These are phyloP conservation scores for Yponomeuta malinellus DNA, from an alignment of 2,888 invertebrate species.

Conservation along the genomic window DNA sequence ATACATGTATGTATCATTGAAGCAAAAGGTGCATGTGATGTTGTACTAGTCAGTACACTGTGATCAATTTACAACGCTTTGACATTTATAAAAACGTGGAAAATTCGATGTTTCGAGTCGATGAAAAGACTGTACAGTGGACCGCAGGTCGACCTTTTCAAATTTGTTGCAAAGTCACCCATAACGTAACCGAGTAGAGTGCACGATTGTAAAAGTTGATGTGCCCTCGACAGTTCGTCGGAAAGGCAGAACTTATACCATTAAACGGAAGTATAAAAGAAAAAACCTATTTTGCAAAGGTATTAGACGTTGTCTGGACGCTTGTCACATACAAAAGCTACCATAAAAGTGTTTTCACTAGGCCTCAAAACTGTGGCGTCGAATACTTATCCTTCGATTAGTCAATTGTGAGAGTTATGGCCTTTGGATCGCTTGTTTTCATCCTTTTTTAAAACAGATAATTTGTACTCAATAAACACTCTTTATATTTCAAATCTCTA, in stretches of 20 bases:
- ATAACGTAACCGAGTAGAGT: no score
- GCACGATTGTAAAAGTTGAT: background rate
- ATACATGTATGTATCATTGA: no score
- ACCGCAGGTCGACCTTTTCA: no score
- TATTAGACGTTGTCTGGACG: background rate
- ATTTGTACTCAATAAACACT: background rate
- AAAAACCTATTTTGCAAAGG: background rate
- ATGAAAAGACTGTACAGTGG: no score
- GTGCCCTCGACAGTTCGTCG: background rate
- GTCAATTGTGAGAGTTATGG: background rate
- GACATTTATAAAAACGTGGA: no score
- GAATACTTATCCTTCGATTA: constrained; percentile 18
- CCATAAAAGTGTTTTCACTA: constrained; percentile 5
- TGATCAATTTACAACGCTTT: no score
- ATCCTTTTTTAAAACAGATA: background rate
- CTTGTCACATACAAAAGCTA: background rate
- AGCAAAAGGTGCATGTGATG: no score
- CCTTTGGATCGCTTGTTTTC: background rate
- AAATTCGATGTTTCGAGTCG: no score
- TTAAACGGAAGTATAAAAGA: background rate
- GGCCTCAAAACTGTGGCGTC: constrained; percentile 10
- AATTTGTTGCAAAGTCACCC: no score
- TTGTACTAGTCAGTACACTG: no score
- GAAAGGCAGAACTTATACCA: background rate
- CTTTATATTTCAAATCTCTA: no score